A percentile compares a stretch with the other conserved stretches of the same genome.
These are phyloP conservation scores for Nerophis lumbriciformis DNA, from an alignment of 2,113 vertebrate genomes.

Conservation along the genomic window DNA sequence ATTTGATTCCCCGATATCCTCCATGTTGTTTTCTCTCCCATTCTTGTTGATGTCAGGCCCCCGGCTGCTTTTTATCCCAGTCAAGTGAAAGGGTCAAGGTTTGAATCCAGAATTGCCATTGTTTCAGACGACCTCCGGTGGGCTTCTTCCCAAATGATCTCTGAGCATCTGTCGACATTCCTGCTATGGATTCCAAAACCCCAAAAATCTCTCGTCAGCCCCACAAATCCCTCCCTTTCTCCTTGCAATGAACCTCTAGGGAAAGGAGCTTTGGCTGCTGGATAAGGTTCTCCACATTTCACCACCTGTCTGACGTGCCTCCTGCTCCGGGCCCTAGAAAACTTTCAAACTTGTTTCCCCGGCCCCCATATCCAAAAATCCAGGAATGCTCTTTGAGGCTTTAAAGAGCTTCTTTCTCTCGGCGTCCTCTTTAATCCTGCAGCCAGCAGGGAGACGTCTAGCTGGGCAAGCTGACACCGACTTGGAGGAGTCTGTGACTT, in stretches of 20 bases:
- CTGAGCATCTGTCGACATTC: slow-evolving; percentile 1
- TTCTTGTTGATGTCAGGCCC: slow-evolving; percentile 17
- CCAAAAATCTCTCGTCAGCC: background rate
- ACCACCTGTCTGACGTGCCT: background rate
- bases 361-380: slow-evolving; percentile 9
- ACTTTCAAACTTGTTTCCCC: no score
- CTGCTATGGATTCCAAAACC: background rate
- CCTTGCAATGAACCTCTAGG: background rate
- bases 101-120: slow-evolving; percentile 21
- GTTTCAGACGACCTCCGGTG: slow-evolving; percentile 26
- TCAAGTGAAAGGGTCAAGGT: slow-evolving; percentile 28
- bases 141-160: slow-evolving; percentile 24
- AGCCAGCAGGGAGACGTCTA: no score
- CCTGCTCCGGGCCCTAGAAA: no score
- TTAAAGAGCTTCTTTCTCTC: slow-evolving; percentile 50
- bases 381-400: slow-evolving; percentile 68
- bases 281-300: background rate
- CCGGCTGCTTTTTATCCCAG: slow-evolving; percentile 35
- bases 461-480: no score
- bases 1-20: slow-evolving; percentile 12
- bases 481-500: slow-evolving; percentile 7
- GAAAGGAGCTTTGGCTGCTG: background rate
- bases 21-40: slow-evolving; percentile 9
- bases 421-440: slow-evolving; percentile 40
- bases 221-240: background rate